Percentiles rank a stretch among this genome's conserved stretches.
Conservation (phyloP, 2,888 invertebrate genomes). For the Diloba caeruleocephala region DNA sequence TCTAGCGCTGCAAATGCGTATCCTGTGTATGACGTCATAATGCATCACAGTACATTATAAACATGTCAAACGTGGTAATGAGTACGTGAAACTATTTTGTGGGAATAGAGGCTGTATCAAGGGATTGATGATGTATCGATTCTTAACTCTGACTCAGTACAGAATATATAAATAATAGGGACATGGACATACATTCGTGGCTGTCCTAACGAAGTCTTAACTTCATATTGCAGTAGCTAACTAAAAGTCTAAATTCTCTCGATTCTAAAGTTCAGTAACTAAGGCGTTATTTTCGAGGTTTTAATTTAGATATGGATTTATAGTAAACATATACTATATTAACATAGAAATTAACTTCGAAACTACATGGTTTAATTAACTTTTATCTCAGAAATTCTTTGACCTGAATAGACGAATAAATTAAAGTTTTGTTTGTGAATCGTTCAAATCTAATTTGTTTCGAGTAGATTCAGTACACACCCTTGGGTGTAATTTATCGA, state of each 20-base stretch:
- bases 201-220: background rate
- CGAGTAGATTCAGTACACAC: conserved; percentile 13
- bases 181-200: no score
- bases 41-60: conserved; percentile 22
- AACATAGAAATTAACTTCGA: conserved; percentile 37
- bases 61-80: conserved; percentile 10
- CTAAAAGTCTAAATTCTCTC: background rate
- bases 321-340: conserved; percentile 16
- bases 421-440: conserved; percentile 44
- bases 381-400: conserved; percentile 38
- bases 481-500: conserved; percentile 22
- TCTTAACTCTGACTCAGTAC: no score
- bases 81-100: conserved; percentile 17
- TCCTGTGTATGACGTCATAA: conserved; percentile 30
- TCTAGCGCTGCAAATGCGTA: conserved; percentile 28
- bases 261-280: background rate
- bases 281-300: conserved; percentile 4
- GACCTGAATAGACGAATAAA: conserved; percentile 38
- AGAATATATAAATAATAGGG: no score
- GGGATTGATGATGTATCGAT: conserved; percentile 8
- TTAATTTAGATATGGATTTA: conserved; percentile 11
- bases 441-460: conserved; percentile 32
- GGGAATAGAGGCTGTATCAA: background rate
- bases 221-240: background rate
- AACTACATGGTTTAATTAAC: conserved; percentile 44